Evolutionary conservation across 2,797 vertebrate species (phyloP).

Genomic region (Tragopan temminckii): DNA sequence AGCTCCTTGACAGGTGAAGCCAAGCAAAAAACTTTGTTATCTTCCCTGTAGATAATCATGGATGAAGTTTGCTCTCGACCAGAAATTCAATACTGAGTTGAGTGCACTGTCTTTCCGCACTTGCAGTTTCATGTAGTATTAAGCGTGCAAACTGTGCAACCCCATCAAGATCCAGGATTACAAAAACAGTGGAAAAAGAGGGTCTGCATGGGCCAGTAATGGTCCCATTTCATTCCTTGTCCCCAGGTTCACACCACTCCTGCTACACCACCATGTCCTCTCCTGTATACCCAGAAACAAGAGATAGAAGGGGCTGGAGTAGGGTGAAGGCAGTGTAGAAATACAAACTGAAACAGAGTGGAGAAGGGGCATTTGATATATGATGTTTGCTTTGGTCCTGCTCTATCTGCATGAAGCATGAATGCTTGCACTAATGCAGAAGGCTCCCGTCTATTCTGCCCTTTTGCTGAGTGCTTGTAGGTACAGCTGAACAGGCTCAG

Average conservation of each 20-base stretch:
- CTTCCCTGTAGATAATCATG: neutral
- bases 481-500: neutral
- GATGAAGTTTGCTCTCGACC: neutral
- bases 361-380: neutral
- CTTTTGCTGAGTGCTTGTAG: neutral
- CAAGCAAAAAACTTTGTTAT: conserved; percentile 18
- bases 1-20: conserved; percentile 4
- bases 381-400: neutral
- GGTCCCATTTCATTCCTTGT: neutral
- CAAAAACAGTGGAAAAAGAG: neutral
- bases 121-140: neutral
- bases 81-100: neutral
- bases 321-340: neutral
- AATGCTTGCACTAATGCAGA: neutral
- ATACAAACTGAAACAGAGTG: neutral
- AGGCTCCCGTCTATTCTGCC: neutral
- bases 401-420: neutral
- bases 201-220: rapidly evolving
- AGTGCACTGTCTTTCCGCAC: neutral
- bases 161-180: neutral
- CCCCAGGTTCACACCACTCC: rapidly evolving
- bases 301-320: neutral
- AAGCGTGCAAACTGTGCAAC: neutral
- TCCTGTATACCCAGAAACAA: rapidly evolving
- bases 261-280: neutral